These are phyloP conservation scores for Enoplosus armatus DNA, from an alignment of 2,797 vertebrate genomes.

Conservation along the genomic window DNA sequence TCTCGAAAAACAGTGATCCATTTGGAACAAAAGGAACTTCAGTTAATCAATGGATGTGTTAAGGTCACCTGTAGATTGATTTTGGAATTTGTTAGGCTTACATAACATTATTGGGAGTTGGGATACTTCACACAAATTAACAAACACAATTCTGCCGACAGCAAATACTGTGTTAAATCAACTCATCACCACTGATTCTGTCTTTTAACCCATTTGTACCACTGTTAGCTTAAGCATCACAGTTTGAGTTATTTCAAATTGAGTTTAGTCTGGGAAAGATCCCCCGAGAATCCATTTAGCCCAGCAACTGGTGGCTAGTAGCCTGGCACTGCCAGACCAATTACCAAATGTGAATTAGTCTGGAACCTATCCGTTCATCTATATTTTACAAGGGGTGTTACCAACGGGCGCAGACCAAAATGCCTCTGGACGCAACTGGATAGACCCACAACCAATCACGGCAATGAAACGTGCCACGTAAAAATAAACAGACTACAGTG, in stretches of 20 bases:
- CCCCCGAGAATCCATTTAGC: conserved; percentile 9
- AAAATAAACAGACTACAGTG: no score
- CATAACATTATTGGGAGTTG: background rate
- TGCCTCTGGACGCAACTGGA: no score
- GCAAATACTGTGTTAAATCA: background rate
- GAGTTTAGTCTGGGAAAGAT: background rate
- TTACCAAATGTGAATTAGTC: no score
- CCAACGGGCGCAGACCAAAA: no score
- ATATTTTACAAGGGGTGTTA: no score
- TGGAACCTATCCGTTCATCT: no score
- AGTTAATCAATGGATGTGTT: background rate
- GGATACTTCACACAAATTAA: background rate
- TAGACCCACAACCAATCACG: no score
- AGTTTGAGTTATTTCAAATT: background rate
- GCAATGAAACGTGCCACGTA: no score
- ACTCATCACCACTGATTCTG: no score
- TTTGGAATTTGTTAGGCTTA: background rate
- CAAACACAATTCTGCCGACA: background rate
- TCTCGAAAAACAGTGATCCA: background rate
- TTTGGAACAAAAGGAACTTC: background rate
- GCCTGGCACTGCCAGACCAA: no score
- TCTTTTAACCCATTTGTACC: no score
- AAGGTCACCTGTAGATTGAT: background rate
- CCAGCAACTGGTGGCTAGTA: conserved; percentile 14
- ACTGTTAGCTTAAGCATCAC: no score